Evolutionary conservation across 2,797 vertebrate genomes (phyloP), one percentile per base, ranked within the genome.

Genomic region (Mus spretus): DNA sequence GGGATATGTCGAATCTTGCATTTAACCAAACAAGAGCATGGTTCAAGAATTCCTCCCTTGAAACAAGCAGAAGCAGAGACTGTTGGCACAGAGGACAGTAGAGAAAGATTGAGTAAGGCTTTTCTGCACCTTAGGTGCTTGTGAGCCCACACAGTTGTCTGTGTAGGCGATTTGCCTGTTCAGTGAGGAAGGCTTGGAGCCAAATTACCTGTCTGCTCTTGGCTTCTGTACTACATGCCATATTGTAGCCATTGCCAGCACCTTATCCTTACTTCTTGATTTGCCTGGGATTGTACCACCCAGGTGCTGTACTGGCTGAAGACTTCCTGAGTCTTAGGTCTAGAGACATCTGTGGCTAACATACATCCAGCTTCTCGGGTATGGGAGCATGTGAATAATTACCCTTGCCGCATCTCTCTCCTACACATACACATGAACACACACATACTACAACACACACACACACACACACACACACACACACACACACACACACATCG

Each of bases 1-100:
- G 57, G 22, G 87, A 96, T 91, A 47, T 95, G 91, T 97, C 19
- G n/a, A 96, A 89, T 96, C 89, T 90, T 37, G 44, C 96, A 93
- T 84, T 87, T 92, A 95, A 91, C 65, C 40, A 88, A 80, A 97
- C 19, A 80, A 93, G 65, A 89, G 24, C 55, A 70, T 44, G n/a
- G 80, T 70, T 94, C 37, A 75, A 87, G 61, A 65, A 93, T 87
- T 90, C 86, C 78, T 90, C 44, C 26, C 24, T 37, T 53, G 34
- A 15, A 96, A 65, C 28, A 75, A 47, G 34, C 53, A 57, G 61
- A 86, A 89, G 67, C 57, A 86, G 63, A 91, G 24, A 26, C 22
- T 75, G 34, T 77, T 96, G 96, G 74, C 91, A 90, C 53, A 93
- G 65, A 93, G 19, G 87, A 31, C 2, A 1, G 65, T 37, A 44